Percentiles rank a stretch among this genome's conserved stretches.
Evolutionary conservation across 2,888 invertebrate species (phyloP).

Genomic region (Dusona sp.): DNA sequence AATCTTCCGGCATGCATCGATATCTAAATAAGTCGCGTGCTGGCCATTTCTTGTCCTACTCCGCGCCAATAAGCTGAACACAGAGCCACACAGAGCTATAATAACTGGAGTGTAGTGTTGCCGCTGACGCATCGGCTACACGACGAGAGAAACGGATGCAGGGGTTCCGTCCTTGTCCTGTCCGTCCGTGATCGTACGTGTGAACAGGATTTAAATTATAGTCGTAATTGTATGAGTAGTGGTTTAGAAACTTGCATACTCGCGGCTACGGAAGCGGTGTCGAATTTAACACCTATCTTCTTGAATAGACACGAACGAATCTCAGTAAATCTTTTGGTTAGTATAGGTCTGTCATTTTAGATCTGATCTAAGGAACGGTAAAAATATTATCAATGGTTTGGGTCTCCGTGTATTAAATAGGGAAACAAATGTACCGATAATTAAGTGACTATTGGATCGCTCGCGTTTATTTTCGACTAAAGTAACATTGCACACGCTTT

Average conservation of each 20-base stretch:
- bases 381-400: not conserved
- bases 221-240: too few species aligned
- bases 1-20: not conserved
- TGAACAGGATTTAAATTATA: not conserved
- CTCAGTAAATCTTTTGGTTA: not conserved
- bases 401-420: not conserved
- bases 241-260: not conserved
- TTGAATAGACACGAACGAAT: not conserved
- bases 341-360: not conserved
- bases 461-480: not conserved
- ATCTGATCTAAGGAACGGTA: not conserved
- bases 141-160: slow-evolving; percentile 12
- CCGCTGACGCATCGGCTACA: not conserved
- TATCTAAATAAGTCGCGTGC: not conserved
- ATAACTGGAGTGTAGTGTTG: slow-evolving; percentile 16
- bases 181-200: not conserved
- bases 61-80: slow-evolving; percentile 1
- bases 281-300: not conserved
- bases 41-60: slow-evolving; percentile 4
- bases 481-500: not conserved
- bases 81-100: not conserved
- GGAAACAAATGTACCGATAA: not conserved
- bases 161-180: not conserved
- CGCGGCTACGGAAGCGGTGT: not conserved
- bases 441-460: not conserved